Percentiles rank a stretch among this genome's conserved stretches.
These are phyloP conservation scores for Heteromyza rotundicornis DNA, from an alignment of 2,888 invertebrate genomes.

Conservation along the genomic window DNA sequence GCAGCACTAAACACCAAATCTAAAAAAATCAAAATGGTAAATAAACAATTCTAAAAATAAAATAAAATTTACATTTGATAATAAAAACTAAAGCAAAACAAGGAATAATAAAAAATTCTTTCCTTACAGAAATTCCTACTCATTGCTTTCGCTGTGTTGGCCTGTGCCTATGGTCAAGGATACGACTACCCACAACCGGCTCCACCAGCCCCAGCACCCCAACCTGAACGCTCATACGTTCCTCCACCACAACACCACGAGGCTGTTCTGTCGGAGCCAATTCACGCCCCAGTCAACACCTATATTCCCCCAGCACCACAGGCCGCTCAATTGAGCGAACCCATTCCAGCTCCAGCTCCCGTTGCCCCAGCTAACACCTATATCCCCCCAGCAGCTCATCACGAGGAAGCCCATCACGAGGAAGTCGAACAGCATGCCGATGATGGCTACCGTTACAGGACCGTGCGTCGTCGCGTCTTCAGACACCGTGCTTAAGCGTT, in stretches of 20 bases:
- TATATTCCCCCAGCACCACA: slow-evolving; percentile 44
- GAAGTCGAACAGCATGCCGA: slow-evolving; percentile 40
- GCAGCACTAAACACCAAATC: no score
- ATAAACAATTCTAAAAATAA: no score
- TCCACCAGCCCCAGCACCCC: slow-evolving; percentile 26
- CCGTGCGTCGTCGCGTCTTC: slow-evolving; percentile 45
- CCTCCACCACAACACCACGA: not conserved
- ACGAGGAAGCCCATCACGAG: no score
- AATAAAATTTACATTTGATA: no score
- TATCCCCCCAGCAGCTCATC: slow-evolving; percentile 30
- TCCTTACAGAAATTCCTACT: not conserved
- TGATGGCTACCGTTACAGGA: slow-evolving; percentile 43
- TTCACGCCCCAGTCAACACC: slow-evolving; percentile 28
- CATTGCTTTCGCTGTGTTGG: not conserved
- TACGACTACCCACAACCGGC: not conserved
- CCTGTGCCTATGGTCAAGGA: not conserved
- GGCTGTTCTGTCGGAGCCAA: not conserved
- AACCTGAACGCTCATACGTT: not conserved
- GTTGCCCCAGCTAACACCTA: slow-evolving; percentile 26
- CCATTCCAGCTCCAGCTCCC: slow-evolving; percentile 37
- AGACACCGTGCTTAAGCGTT: slow-evolving; percentile 39
- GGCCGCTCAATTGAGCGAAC: slow-evolving; percentile 22
- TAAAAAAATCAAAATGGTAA: no score
- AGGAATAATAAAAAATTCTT: no score
- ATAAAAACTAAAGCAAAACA: no score